Base-by-base conservation (phyloP, 2,888 invertebrate species). In the Alentia gelatinosa region DNA sequence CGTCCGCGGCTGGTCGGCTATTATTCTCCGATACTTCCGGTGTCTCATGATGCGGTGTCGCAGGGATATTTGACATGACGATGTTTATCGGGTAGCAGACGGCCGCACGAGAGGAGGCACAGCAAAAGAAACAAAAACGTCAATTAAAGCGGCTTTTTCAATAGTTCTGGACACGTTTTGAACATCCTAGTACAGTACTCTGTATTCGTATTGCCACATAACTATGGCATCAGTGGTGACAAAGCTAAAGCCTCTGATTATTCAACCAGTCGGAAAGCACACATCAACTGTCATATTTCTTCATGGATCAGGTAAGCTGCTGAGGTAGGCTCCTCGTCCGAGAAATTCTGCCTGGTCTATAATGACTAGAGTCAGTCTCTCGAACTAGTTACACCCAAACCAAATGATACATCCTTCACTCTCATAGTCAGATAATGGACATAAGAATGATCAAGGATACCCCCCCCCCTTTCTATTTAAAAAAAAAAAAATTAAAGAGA, bases 241-340 rank as follows among this genome's bases (percentile, higher is more conserved):
- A 15, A 56, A 63, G 37, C 35, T 89, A n/a, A 89, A 89, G 23
- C 89, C 89, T 33, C 19, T 89, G 35, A 56, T 89, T 56, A 35
- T 63, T 7, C 56, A 50, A 4, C 89, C 89, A 12, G 33, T 37
- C 15, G 47, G 56, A 37, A 89, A 63, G 63, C 89, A 89, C 33
- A 50, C 89, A 12, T 30, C 89, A 19, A 37, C 89, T 30, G 89
- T 89, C 35, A 56, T 89, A n/a, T 37, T 89, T 89, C 63, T 89
- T 23, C 89, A 89, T 63, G 89, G 89, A 30, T 89, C 89, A 89
- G 89, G 89, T 86, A 15, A 12, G 35, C 33, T 39, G 23, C 4
- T 35, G 30, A 79, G 19, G 23, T 23, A 33, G 33, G 79, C n/a
- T 74, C 56, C n/a, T 9, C 7, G 5, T 74, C 33, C 5, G 74